phyloP scores from a whole-genome alignment of 2,888 invertebrate genomes.

The Eurytoma adleriae region DNA sequence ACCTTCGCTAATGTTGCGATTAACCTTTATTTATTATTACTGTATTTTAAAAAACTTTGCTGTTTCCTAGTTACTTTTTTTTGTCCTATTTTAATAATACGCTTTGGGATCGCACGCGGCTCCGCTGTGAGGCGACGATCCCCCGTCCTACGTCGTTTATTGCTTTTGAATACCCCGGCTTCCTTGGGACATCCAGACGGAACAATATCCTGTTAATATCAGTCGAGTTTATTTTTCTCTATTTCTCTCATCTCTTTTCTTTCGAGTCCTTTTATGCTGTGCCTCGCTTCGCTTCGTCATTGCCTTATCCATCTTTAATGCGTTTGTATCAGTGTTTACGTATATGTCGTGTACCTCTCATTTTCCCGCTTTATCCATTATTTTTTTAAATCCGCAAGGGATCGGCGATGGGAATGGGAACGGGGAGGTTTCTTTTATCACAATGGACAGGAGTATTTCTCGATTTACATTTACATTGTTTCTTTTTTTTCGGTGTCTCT shows the following conservation, averaged over 20 bases:
- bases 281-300: neutral
- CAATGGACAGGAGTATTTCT: slow-evolving; percentile 26
- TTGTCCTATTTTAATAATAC: slow-evolving; percentile 39
- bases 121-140: slow-evolving; percentile 59
- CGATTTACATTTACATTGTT: slow-evolving; percentile 25
- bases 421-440: slow-evolving; percentile 26
- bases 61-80: slow-evolving; percentile 27
- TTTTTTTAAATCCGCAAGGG: slow-evolving; percentile 9
- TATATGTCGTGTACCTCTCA: neutral
- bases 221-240: slow-evolving; percentile 63
- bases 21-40: too few species aligned
- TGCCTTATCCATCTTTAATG: neutral
- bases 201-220: slow-evolving; percentile 76
- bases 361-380: neutral
- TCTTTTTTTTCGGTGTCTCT: neutral
- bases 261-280: neutral
- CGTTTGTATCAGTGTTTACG: neutral
- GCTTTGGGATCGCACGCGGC: slow-evolving; percentile 41
- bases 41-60: neutral
- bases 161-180: slow-evolving; percentile 76
- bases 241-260: slow-evolving; percentile 24
- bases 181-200: slow-evolving; percentile 74
- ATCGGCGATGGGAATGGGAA: slow-evolving; percentile 9
- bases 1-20: too few species aligned
- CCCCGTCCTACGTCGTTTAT: slow-evolving; percentile 72